Percentiles rank a stretch among this genome's conserved stretches.
Evolutionary conservation across 2,797 vertebrate genomes (phyloP).

Genomic region (Alectoris magna): DNA sequence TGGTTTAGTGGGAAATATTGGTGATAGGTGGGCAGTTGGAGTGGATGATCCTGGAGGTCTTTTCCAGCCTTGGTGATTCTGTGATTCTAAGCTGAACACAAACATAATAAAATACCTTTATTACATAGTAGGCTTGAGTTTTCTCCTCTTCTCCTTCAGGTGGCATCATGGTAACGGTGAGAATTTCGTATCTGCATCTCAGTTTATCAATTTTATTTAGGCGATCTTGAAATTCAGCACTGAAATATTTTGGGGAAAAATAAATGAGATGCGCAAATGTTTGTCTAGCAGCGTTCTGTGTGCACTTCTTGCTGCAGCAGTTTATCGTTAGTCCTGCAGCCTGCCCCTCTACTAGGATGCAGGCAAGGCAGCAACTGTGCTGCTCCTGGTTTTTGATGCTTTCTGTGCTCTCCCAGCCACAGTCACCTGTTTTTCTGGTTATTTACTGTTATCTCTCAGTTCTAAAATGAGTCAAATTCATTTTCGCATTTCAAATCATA

Average conservation of each 20-base stretch:
- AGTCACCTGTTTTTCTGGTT: not conserved
- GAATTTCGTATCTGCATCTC: constrained; percentile 89
- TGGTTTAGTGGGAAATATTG: too few relatives aligned
- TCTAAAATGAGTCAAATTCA: not conserved
- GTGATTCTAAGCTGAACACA: too few relatives aligned
- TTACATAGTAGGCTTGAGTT: constrained; percentile 87
- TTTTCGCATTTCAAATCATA: not conserved
- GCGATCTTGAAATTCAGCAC: constrained; percentile 87
- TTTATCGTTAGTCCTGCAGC: not conserved
- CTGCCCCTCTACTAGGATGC: not conserved
- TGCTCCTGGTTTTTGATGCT: not conserved
- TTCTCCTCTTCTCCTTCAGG: constrained; percentile 90
- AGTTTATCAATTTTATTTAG: constrained; percentile 88
- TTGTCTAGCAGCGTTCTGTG: not conserved
- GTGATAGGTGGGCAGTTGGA: too few relatives aligned
- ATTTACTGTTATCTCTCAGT: not conserved
- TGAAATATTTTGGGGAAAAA: constrained; percentile 69
- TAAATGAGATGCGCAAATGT: not conserved
- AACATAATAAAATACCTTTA: constrained; percentile 83
- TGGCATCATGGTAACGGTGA: constrained; percentile 84
- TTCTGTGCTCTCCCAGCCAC: not conserved
- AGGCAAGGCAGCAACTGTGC: not conserved
- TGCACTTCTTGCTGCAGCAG: not conserved
- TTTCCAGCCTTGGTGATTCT: too few relatives aligned
- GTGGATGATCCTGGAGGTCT: too few relatives aligned